A percentile compares a stretch with the other conserved stretches of the same genome.
Evolutionary conservation across 2,888 invertebrate species (phyloP).

Genomic region (Cecidostiba fungosa): DNA sequence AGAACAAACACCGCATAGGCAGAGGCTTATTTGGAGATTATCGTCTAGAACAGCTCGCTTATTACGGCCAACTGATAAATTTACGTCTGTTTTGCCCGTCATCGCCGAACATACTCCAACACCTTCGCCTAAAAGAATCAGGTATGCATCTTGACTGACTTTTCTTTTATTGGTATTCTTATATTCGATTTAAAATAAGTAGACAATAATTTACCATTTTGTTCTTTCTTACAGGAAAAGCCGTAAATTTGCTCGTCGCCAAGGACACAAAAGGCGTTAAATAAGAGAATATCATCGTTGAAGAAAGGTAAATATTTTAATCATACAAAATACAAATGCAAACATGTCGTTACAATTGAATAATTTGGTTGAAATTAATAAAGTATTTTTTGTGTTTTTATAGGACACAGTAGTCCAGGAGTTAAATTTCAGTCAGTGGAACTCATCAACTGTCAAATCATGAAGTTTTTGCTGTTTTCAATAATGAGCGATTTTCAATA

Average conservation of each 20-base stretch:
- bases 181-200: background rate
- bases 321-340: background rate
- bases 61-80: slow-evolving; percentile 88
- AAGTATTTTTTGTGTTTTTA: slow-evolving; percentile 25
- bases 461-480: slow-evolving; percentile 46
- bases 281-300: slow-evolving; percentile 43
- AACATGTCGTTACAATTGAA: background rate
- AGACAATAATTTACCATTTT: slow-evolving; percentile 26
- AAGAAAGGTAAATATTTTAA: slow-evolving; percentile 49
- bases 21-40: slow-evolving; percentile 89
- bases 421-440: slow-evolving; percentile 41
- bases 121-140: slow-evolving; percentile 77
- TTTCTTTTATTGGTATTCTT: background rate
- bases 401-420: slow-evolving; percentile 46
- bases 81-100: slow-evolving; percentile 87
- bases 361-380: background rate
- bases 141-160: slow-evolving; percentile 67
- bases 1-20: slow-evolving; percentile 85
- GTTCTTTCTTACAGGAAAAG: slow-evolving; percentile 73
- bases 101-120: slow-evolving; percentile 85
- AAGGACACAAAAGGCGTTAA: slow-evolving; percentile 77
- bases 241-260: slow-evolving; percentile 76
- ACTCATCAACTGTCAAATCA: slow-evolving; percentile 41
- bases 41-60: slow-evolving; percentile 88
- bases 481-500: slow-evolving; percentile 36